Percentiles rank a stretch among this genome's conserved stretches.
Conservation (phyloP, 2,888 invertebrate species). For the Ptilodon capucinus region DNA sequence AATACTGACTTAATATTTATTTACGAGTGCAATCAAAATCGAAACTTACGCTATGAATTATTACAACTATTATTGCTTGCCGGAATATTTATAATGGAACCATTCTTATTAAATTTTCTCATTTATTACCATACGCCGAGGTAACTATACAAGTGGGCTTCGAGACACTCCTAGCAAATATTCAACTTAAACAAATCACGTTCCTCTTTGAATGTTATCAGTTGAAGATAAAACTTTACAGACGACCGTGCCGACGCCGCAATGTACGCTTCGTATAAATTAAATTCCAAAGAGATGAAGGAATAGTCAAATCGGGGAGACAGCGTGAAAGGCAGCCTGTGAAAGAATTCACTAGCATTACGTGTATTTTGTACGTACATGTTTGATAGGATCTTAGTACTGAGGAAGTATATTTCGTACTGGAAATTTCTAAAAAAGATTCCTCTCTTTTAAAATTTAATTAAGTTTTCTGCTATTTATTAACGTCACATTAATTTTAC, state of each 20-base stretch:
- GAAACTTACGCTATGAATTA: too few species aligned
- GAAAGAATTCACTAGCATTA: constrained; percentile 21
- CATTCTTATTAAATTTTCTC: too few species aligned
- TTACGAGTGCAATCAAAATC: too few species aligned
- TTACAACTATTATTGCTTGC: too few species aligned
- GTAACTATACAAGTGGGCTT: neutral
- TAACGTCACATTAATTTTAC: too few species aligned
- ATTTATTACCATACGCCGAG: too few species aligned
- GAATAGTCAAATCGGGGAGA: constrained; percentile 37
- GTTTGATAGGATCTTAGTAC: neutral
- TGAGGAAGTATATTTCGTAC: neutral
- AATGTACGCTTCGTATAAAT: constrained; percentile 46
- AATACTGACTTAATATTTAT: too few species aligned
- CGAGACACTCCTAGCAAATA: constrained; percentile 19
- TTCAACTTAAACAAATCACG: constrained; percentile 32
- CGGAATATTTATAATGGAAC: too few species aligned
- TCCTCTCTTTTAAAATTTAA: constrained; percentile 2
- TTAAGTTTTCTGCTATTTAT: too few species aligned
- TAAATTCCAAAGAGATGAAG: constrained; percentile 45
- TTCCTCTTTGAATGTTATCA: constrained; percentile 39
- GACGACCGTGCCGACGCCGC: constrained; percentile 26
- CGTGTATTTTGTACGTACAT: constrained; percentile 2
- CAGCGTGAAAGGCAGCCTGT: constrained; percentile 6
- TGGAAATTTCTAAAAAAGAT: too few species aligned
- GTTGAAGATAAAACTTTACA: constrained; percentile 48